These are phyloP conservation scores for Achlya flavicornis DNA, from an alignment of 2,888 invertebrate species.

Conservation along the genomic window DNA sequence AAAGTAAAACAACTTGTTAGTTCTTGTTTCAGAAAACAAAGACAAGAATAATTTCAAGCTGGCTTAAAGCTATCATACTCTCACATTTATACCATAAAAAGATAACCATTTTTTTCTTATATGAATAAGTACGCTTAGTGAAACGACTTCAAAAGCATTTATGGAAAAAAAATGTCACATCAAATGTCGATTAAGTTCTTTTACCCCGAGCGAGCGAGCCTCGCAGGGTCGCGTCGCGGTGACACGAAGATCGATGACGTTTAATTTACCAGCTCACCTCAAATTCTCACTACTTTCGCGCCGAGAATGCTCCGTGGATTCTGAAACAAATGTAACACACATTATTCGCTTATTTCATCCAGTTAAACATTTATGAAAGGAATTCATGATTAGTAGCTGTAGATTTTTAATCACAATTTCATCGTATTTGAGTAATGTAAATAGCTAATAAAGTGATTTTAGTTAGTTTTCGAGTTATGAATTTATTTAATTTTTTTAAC, in stretches of 20 bases:
- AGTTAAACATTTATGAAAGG: neutral
- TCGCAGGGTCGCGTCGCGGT: constrained; percentile 18
- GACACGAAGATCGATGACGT: constrained; percentile 9
- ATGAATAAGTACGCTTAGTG: constrained; percentile 10
- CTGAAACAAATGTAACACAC: constrained; percentile 55
- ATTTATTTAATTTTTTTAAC: no score
- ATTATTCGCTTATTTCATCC: neutral
- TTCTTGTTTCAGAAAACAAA: no score
- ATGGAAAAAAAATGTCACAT: constrained; percentile 44
- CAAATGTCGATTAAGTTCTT: constrained; percentile 54
- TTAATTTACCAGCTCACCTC: constrained; percentile 63
- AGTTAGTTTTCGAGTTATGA: no score
- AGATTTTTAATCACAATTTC: constrained; percentile 19
- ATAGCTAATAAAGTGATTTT: no score
- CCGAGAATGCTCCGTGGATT: constrained; percentile 42
- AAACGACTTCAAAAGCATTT: constrained; percentile 17
- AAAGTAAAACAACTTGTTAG: no score
- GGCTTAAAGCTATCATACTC: neutral
- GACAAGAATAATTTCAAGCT: no score
- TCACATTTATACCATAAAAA: neutral
- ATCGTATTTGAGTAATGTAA: neutral
- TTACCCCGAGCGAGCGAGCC: constrained; percentile 21
- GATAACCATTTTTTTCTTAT: neutral
- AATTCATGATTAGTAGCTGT: no score
- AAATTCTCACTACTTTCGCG: constrained; percentile 57